These are phyloP conservation scores for Cyprinodon diabolis DNA, from an alignment of 2,797 vertebrate species.

Conservation along the genomic window DNA sequence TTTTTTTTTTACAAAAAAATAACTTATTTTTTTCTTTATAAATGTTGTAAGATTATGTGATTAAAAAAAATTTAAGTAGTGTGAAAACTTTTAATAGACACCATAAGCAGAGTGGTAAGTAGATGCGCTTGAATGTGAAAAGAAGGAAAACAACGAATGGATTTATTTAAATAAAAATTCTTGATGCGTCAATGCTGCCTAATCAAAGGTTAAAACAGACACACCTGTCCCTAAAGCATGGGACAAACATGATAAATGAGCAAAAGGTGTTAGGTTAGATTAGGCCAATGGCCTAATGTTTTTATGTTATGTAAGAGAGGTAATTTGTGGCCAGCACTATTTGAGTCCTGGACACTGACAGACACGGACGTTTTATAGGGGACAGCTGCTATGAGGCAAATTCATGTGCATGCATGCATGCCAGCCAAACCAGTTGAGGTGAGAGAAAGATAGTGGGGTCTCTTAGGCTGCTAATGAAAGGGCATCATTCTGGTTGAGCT, in stretches of 20 bases:
- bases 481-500: conserved; percentile 48
- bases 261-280: background rate
- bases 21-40: background rate
- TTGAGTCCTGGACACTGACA: conserved; percentile 53
- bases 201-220: background rate
- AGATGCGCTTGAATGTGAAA: background rate
- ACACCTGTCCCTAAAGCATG: background rate
- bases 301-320: conserved; percentile 21
- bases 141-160: background rate
- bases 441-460: conserved; percentile 9
- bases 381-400: conserved; percentile 63
- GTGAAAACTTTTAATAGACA: background rate
- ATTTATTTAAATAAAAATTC: background rate
- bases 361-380: conserved; percentile 49
- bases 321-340: conserved; percentile 50
- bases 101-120: background rate
- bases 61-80: background rate
- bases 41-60: too few species aligned
- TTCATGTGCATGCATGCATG: conserved; percentile 43
- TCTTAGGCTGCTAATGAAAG: conserved; percentile 43
- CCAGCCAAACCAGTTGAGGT: conserved; percentile 19
- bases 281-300: conserved; percentile 4
- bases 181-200: background rate
- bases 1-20: background rate
- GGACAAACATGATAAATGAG: background rate